A percentile compares a stretch with the other conserved stretches of the same genome.
Evolutionary conservation across 2,797 vertebrate genomes (phyloP).

Genomic region (Pagetopsis macropterus): DNA sequence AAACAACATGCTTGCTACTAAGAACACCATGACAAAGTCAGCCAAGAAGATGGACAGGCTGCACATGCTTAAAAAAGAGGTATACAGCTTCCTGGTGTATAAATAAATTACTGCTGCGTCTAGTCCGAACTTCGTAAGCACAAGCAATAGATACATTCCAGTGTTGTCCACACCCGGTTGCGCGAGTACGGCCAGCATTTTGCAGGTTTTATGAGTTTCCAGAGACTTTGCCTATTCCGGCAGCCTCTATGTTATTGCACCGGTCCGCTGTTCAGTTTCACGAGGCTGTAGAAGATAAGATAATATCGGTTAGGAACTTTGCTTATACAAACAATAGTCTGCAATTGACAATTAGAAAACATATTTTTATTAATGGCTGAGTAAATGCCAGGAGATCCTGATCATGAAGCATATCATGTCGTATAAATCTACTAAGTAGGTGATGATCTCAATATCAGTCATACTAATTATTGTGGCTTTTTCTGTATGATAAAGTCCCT

Average conservation of each 20-base stretch:
- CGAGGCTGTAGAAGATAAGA: slow-evolving; percentile 40
- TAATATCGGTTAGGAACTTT: neutral
- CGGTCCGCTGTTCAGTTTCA: neutral
- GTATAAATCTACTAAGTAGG: too few species aligned
- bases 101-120: slow-evolving; percentile 52
- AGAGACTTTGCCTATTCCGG: fast-evolving
- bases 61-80: slow-evolving; percentile 66
- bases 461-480: too few species aligned
- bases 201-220: neutral
- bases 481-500: too few species aligned
- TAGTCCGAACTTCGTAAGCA: slow-evolving; percentile 74
- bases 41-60: slow-evolving; percentile 71
- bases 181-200: slow-evolving; percentile 73
- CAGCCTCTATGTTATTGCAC: neutral
- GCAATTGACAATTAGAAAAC: neutral
- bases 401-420: too few species aligned
- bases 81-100: slow-evolving; percentile 37
- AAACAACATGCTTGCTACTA: slow-evolving; percentile 45
- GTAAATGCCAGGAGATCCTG: neutral
- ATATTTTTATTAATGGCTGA: neutral
- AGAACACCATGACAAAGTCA: slow-evolving; percentile 58
- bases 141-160: slow-evolving; percentile 55
- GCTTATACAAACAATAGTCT: neutral
- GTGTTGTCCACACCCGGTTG: slow-evolving; percentile 50
- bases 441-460: too few species aligned